phyloP scores from a whole-genome alignment of 2,797 vertebrate species.

The Eulemur albifrons region DNA sequence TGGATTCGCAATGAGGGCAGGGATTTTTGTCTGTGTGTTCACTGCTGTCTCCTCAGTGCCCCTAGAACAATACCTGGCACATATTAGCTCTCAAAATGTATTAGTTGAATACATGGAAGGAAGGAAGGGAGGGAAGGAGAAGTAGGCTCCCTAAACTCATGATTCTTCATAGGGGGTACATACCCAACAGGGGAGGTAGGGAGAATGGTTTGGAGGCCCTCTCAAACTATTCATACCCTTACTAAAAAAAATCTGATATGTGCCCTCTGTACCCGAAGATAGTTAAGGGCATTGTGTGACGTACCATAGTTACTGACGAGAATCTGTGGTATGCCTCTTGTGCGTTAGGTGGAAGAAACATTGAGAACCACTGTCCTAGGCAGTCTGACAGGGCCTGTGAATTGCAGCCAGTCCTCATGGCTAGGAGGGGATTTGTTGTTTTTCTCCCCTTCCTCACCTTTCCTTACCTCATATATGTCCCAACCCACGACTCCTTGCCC shows the following conservation, averaged over 20 bases:
- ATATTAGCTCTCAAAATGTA: neutral
- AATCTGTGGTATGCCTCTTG: neutral
- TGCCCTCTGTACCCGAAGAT: neutral
- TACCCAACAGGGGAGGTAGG: neutral
- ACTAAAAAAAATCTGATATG: neutral
- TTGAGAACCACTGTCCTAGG: neutral
- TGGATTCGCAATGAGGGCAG: neutral
- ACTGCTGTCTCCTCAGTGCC: neutral
- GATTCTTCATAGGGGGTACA: neutral
- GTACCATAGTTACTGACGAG: neutral
- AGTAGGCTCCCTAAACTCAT: neutral
- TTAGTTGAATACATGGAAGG: slow-evolving; percentile 35
- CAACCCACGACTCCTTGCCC: neutral
- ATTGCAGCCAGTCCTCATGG: neutral
- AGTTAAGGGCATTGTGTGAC: neutral
- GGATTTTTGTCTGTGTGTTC: slow-evolving; percentile 8
- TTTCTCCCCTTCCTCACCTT: neutral
- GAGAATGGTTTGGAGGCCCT: slow-evolving; percentile 25
- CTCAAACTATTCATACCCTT: slow-evolving; percentile 21
- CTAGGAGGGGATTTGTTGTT: neutral
- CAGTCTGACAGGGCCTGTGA: neutral
- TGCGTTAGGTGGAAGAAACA: neutral
- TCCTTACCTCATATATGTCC: neutral
- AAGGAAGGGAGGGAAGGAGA: slow-evolving; percentile 32
- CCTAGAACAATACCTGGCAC: slow-evolving; percentile 24